Conservation (phyloP, 2,888 invertebrate species). For the Portevinia maculata region DNA sequence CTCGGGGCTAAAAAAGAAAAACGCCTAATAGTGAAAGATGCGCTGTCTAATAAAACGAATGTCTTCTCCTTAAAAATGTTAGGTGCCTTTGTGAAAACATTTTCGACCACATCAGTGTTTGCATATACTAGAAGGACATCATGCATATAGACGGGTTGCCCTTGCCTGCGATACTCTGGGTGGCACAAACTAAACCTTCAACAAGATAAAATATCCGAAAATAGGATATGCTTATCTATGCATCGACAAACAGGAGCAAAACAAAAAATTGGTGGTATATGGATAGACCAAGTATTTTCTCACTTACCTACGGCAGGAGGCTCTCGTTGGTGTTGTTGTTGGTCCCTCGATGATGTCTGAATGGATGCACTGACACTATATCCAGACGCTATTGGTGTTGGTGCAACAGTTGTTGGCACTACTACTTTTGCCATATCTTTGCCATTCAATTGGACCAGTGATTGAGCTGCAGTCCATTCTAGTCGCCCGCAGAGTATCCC, state of each 20-base stretch:
- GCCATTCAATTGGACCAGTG: conserved; percentile 81
- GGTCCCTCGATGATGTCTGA: conserved; percentile 66
- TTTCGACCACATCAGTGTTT: conserved; percentile 39
- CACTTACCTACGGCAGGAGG: conserved; percentile 64
- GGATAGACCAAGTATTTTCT: conserved; percentile 51
- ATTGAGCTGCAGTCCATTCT: conserved; percentile 82
- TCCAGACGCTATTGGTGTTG: conserved; percentile 61
- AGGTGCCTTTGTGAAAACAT: conserved; percentile 27
- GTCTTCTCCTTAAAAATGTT: conserved; percentile 34
- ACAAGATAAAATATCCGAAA: conserved; percentile 24
- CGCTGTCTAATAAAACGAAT: conserved; percentile 47
- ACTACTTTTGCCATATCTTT: conserved; percentile 76
- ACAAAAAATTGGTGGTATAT: background rate
- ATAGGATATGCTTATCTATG: no score
- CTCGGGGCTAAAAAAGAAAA: conserved; percentile 4
- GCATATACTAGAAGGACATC: conserved; percentile 23
- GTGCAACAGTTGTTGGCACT: conserved; percentile 71
- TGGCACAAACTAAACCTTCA: conserved; percentile 1
- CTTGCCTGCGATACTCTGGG: background rate
- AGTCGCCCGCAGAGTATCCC: conserved; percentile 79
- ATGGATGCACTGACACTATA: conserved; percentile 46
- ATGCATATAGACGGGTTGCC: conserved; percentile 12
- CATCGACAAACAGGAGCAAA: background rate
- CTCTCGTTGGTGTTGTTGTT: conserved; percentile 59
- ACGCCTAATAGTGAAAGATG: conserved; percentile 55